Base-by-base conservation (phyloP, 2,113 vertebrate genomes). In the Cnemophilus loriae region DNA sequence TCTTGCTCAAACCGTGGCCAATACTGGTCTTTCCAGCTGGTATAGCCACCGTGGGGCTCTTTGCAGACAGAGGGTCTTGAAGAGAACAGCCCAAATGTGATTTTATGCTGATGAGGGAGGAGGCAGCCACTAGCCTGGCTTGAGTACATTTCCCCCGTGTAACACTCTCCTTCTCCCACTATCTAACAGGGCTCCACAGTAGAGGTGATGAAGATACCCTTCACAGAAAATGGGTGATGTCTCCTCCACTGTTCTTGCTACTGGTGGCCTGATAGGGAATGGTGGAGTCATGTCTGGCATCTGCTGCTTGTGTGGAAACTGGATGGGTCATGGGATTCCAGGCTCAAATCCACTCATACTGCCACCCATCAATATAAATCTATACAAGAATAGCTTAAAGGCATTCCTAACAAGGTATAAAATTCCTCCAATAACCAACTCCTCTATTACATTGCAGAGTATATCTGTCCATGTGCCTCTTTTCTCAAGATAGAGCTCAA, bases 91-190 rank as follows among this genome's bases (percentile, higher is more conserved):
- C 56, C 35, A 73, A 82, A 57, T 13, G 14, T 55, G 69, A 59
- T 23, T 81, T 81, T 33, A 16, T 11, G 44, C 44, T 90, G 23
- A 16, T 4, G 17, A 64, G 19, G 24, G 55, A 91, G 60, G 59
- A 91, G 64, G 9, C 64, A 88, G 46, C 22, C n/a, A 9, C 47
- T 70, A 28, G 20, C 24, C 33, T 73, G 57, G 21, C 49, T 73
- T 85, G 24, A 41, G 11, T 44, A 17, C 0, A 0, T 77, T 87
- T 61, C 19, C 7, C 18, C 8, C n/a, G 13, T 27, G 30, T 37
- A 83, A 32, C 53, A 33, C 6, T 83, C 28, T 35, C 24, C 37
- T 84, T 42, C 39, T 90, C 19, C 21, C 18, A 19, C 46, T 69
- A 15, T 28, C 13, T 84, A 50, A 55, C 20, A 56, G 10, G 9